Base-by-base conservation (phyloP, 2,888 invertebrate genomes). In the Disparrhopalites patrizii region DNA sequence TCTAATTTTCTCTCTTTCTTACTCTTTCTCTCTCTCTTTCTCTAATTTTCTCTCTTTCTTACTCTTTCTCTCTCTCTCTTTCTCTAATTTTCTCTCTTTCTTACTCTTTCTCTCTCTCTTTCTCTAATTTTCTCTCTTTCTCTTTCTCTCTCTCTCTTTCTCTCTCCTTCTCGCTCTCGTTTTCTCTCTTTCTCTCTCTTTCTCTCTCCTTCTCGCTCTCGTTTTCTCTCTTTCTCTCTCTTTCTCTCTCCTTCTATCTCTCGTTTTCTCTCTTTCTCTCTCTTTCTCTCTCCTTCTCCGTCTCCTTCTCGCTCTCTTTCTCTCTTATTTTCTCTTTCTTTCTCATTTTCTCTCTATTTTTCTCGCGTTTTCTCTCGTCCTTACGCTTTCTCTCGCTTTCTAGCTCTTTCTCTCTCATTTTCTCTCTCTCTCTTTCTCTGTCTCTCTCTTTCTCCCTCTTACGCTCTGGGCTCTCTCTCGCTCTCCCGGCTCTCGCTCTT, bases 41-140 rank as follows among this genome's bases (percentile, higher is more conserved):
- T 47, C 18, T 47, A 47, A 47, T 47, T 47, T 47, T 23, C n/a
- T n/a, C 18, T 23, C 23, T 47, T 23, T 47, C 18, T 47, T 23
- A 47, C 47, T 47, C 47, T 47, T 47, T 47, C 47, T 47, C 47
- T 43, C 20, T 43, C 43, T 43, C 43, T 43, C n/a, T n/a, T n/a
- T n/a, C n/a, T n/a, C n/a, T n/a, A n/a, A n/a, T n/a, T n/a, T n/a
- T n/a, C n/a, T n/a, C n/a, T n/a, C n/a, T n/a, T n/a, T n/a, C n/a
- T n/a, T n/a, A n/a, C n/a, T n/a, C n/a, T n/a, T n/a, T n/a, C n/a
- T n/a, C n/a, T n/a, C n/a, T n/a, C n/a, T n/a, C n/a, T n/a, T n/a
- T n/a, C n/a, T n/a, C n/a, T n/a, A n/a, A n/a, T n/a, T n/a, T n/a
- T n/a, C n/a, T n/a, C n/a, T n/a, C n/a, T n/a, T n/a, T n/a, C n/a